These are phyloP conservation scores for Euura lappo DNA, from an alignment of 1,140 invertebrate species.

Conservation along the genomic window DNA sequence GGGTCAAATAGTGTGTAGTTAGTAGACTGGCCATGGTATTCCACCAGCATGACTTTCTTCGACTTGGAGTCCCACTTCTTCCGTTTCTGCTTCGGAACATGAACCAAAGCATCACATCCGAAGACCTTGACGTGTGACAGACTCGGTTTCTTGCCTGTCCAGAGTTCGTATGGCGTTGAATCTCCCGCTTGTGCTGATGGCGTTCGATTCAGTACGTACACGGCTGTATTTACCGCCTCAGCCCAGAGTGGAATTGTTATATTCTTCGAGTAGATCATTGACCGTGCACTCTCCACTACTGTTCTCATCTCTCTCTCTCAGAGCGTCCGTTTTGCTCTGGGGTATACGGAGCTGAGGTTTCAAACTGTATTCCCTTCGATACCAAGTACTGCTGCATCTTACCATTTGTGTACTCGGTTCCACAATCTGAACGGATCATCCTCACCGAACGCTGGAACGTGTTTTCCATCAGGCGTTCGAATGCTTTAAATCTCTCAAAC, in stretches of 20 bases:
- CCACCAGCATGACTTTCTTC: constrained; percentile 26
- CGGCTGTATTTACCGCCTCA: constrained; percentile 53
- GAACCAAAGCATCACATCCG: constrained; percentile 20
- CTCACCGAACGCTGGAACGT: constrained; percentile 27
- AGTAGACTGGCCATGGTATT: constrained; percentile 24
- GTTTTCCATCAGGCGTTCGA: constrained; percentile 25
- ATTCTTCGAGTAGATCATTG: constrained; percentile 47
- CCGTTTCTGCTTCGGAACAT: constrained; percentile 15
- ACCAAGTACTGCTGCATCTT: constrained; percentile 20
- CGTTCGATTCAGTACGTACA: constrained; percentile 26
- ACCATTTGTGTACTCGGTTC: constrained; percentile 26
- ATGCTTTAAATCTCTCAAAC: constrained; percentile 30
- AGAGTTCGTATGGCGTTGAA: constrained; percentile 20
- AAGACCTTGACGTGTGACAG: constrained; percentile 25
- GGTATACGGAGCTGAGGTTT: constrained; percentile 41
- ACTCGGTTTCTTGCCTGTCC: constrained; percentile 20
- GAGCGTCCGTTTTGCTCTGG: constrained; percentile 52
- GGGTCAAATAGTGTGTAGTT: constrained; percentile 31
- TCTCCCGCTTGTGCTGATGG: constrained; percentile 12
- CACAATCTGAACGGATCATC: constrained; percentile 31
- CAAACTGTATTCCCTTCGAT: constrained; percentile 22
- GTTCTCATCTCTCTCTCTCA: constrained; percentile 49
- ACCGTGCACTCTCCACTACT: constrained; percentile 48
- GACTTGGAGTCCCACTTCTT: constrained; percentile 28
- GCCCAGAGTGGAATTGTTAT: constrained; percentile 52